Conservation (phyloP, 2,113 vertebrate species). For the Daphoenositta chrysoptera region DNA sequence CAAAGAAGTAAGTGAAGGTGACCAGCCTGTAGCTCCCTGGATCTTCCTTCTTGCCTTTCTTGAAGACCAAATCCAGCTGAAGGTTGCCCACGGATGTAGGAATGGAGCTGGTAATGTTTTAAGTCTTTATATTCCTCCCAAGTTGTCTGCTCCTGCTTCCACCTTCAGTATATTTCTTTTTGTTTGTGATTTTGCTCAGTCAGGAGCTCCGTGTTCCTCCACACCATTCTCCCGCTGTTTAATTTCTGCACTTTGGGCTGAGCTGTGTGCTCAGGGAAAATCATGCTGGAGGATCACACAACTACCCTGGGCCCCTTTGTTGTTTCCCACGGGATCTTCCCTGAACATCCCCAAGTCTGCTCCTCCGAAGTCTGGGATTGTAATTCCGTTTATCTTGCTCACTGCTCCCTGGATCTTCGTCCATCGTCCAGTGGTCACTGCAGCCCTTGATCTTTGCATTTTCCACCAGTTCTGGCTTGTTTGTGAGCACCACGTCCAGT, state of each 20-base stretch:
- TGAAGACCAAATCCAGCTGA: background rate
- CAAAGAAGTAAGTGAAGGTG: background rate
- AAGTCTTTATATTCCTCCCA: background rate
- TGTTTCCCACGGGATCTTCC: background rate
- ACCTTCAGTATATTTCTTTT: background rate
- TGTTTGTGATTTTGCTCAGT: background rate
- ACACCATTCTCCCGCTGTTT: background rate
- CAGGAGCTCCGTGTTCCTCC: background rate
- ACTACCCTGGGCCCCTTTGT: background rate
- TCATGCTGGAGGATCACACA: background rate
- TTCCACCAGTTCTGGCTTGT: background rate
- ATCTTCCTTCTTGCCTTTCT: background rate
- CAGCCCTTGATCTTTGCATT: background rate
- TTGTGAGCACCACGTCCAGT: background rate
- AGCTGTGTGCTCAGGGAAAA: background rate
- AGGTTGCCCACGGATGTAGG: background rate
- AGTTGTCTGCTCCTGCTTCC: background rate
- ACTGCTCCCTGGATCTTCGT: background rate
- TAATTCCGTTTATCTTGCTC: background rate
- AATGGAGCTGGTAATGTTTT: background rate
- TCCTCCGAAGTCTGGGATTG: background rate
- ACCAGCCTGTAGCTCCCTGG: too few relatives aligned
- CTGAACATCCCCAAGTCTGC: background rate
- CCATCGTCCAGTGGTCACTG: too few relatives aligned
- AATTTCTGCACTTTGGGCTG: background rate